These are phyloP conservation scores for Pithys albifrons DNA, from an alignment of 2,113 vertebrate species.

Conservation along the genomic window DNA sequence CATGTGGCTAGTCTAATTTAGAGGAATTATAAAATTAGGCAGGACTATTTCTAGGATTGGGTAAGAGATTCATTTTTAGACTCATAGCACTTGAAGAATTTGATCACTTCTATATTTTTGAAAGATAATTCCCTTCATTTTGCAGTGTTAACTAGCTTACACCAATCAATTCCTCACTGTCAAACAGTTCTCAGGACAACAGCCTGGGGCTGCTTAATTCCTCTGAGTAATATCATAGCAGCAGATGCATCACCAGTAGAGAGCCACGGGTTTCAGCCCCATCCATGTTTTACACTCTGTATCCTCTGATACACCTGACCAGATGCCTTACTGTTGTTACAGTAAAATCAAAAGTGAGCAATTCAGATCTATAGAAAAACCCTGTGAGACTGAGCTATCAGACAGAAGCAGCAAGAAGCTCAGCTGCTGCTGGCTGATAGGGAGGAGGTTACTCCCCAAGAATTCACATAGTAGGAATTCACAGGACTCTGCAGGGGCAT, in stretches of 20 bases:
- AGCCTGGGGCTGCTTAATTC: not conserved
- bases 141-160: not conserved
- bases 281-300: not conserved
- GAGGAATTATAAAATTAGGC: constrained; percentile 64
- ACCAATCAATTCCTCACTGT: not conserved
- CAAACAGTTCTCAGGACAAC: not conserved
- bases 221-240: not conserved
- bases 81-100: not conserved
- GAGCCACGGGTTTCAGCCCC: not conserved
- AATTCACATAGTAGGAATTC: too few relatives aligned
- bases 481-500: too few relatives aligned
- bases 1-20: constrained; percentile 64
- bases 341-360: too few relatives aligned
- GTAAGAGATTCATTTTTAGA: constrained; percentile 20
- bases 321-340: not conserved
- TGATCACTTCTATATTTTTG: not conserved
- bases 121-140: constrained; percentile 5
- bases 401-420: too few relatives aligned
- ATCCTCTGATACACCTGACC: not conserved
- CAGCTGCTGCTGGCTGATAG: too few relatives aligned
- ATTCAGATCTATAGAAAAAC: too few relatives aligned
- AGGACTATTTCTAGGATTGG: constrained; percentile 28
- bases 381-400: too few relatives aligned
- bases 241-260: not conserved
- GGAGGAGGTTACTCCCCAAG: too few relatives aligned